phyloP scores from a whole-genome alignment of 2,888 invertebrate genomes.

The Acleris sparsana region DNA sequence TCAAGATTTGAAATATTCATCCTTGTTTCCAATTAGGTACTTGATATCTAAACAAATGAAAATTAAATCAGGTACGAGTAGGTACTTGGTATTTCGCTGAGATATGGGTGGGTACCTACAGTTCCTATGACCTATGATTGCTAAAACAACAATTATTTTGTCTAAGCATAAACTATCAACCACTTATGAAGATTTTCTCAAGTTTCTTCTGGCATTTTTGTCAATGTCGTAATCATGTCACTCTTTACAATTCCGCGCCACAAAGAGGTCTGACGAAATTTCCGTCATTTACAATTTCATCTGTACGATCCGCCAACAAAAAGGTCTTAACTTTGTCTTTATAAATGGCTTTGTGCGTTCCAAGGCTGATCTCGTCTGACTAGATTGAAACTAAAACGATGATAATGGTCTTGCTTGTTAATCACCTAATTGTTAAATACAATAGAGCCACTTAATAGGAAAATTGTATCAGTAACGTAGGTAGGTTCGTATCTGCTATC shows the following conservation, averaged over 20 bases:
- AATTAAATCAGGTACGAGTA: neutral
- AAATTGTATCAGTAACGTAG: neutral
- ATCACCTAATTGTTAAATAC: constrained; percentile 7
- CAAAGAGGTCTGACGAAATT: constrained; percentile 25
- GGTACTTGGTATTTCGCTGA: neutral
- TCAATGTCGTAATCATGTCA: constrained; percentile 6
- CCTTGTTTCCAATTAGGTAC: too few species aligned
- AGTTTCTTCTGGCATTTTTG: constrained; percentile 8
- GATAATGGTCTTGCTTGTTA: constrained; percentile 16
- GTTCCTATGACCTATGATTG: too few species aligned
- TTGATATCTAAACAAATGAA: neutral
- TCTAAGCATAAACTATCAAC: too few species aligned
- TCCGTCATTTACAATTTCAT: constrained; percentile 29
- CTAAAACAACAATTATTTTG: too few species aligned
- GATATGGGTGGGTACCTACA: too few species aligned
- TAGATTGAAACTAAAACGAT: constrained; percentile 12
- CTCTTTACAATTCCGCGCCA: constrained; percentile 15
- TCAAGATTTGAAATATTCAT: too few species aligned
- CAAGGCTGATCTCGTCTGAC: constrained; percentile 19
- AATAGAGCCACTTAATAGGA: neutral
- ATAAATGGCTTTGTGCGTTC: constrained; percentile 23
- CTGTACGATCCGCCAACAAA: constrained; percentile 14
- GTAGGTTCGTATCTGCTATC: neutral
- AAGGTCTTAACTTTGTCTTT: constrained; percentile 20
- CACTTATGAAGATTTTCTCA: too few species aligned